phyloP scores from a whole-genome alignment of 2,888 invertebrate species.

The Nyleta sp. region DNA sequence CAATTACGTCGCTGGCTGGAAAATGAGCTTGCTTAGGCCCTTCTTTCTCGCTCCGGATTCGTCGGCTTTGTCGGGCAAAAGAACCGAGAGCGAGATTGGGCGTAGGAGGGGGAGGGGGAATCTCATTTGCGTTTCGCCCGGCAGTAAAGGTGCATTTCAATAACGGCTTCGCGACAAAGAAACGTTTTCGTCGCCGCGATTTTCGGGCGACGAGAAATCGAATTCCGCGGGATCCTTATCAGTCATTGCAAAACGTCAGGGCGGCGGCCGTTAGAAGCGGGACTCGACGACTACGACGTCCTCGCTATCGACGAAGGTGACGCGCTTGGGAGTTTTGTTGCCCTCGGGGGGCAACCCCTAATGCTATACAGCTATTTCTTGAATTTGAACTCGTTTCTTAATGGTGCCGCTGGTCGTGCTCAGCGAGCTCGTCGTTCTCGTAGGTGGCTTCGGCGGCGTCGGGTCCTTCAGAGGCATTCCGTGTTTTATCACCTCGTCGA shows the following conservation, averaged over 20 bases:
- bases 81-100: too few relatives aligned
- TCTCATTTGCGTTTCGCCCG: slow-evolving; percentile 25
- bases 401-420: slow-evolving; percentile 83
- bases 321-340: slow-evolving; percentile 77
- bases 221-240: slow-evolving; percentile 30
- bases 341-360: slow-evolving; percentile 82
- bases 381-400: slow-evolving; percentile 91
- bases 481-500: slow-evolving; percentile 64
- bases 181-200: slow-evolving; percentile 12
- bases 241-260: slow-evolving; percentile 19
- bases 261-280: slow-evolving; percentile 71
- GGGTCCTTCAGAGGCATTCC: slow-evolving; percentile 67
- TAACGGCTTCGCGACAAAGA: slow-evolving; percentile 26
- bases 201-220: slow-evolving; percentile 25
- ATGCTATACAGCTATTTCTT: slow-evolving; percentile 90
- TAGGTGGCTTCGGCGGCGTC: slow-evolving; percentile 78
- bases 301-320: slow-evolving; percentile 78
- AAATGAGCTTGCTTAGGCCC: slow-evolving; percentile 31
- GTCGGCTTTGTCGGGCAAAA: slow-evolving; percentile 8
- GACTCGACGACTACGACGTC: slow-evolving; percentile 72
- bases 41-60: slow-evolving; percentile 11
- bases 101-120: background rate
- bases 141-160: slow-evolving; percentile 22
- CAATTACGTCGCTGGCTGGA: slow-evolving; percentile 24
- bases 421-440: slow-evolving; percentile 78